Evolutionary conservation across 2,113 vertebrate genomes (phyloP).

Genomic region (Toxotes chatareus): DNA sequence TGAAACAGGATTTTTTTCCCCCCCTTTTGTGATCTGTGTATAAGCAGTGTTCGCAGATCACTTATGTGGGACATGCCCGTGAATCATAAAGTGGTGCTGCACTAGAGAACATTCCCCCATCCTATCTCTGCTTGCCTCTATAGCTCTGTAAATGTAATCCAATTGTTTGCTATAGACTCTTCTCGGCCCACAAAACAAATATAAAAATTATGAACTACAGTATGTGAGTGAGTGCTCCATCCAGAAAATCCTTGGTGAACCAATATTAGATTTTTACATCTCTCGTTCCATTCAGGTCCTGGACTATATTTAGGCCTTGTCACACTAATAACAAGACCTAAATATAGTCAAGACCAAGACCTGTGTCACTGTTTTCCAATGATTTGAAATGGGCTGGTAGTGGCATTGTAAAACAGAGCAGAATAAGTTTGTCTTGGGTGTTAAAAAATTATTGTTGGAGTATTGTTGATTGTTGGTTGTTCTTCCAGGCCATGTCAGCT

Average conservation of each 20-base stretch:
- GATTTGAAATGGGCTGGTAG: neutral
- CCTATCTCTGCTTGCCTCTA: neutral
- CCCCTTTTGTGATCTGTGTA: neutral
- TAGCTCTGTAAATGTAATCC: slow-evolving; percentile 1
- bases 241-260: too few species aligned
- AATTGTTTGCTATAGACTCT: neutral
- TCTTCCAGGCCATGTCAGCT: slow-evolving; percentile 94
- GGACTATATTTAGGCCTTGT: neutral
- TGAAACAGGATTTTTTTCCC: neutral
- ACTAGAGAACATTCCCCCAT: neutral
- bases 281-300: neutral
- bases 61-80: neutral
- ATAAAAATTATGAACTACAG: neutral
- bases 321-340: neutral
- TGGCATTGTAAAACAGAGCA: neutral
- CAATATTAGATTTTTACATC: neutral
- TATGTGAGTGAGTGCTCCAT: neutral
- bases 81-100: neutral
- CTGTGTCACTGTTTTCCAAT: neutral
- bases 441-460: slow-evolving; percentile 16
- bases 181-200: slow-evolving; percentile 27
- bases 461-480: slow-evolving; percentile 41
- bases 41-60: neutral
- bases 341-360: neutral
- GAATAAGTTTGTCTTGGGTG: neutral